Evolutionary conservation across 2,797 vertebrate genomes (phyloP).

Genomic region (Somateria mollissima): DNA sequence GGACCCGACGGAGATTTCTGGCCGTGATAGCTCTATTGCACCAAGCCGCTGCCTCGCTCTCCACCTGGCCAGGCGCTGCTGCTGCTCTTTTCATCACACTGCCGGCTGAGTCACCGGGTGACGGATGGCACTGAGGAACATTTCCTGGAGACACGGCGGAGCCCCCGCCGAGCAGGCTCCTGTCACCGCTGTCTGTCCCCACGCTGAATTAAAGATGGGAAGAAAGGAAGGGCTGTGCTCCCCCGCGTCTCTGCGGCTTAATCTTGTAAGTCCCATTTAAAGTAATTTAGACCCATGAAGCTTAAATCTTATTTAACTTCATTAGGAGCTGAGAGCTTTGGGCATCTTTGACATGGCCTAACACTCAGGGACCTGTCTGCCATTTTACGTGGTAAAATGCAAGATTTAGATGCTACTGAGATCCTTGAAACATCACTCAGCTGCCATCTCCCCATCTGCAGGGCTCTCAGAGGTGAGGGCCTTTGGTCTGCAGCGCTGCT

Average conservation of each 20-base stretch:
- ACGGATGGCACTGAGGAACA: background rate
- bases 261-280: background rate
- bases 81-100: background rate
- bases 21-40: background rate
- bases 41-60: background rate
- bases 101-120: background rate
- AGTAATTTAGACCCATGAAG: background rate
- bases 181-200: background rate
- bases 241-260: background rate
- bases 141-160: background rate
- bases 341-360: background rate
- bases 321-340: background rate
- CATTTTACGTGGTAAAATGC: background rate
- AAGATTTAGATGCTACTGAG: background rate
- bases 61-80: background rate
- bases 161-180: background rate
- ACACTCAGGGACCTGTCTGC: background rate
- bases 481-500: background rate
- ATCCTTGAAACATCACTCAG: background rate
- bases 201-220: background rate
- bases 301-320: background rate
- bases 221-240: background rate
- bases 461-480: background rate
- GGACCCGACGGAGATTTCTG: background rate
- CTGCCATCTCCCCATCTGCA: accelerated